Percentiles rank a stretch among this genome's conserved stretches.
These are phyloP conservation scores for Thripadectes ignobilis DNA, from an alignment of 2,797 vertebrate genomes.

Conservation along the genomic window DNA sequence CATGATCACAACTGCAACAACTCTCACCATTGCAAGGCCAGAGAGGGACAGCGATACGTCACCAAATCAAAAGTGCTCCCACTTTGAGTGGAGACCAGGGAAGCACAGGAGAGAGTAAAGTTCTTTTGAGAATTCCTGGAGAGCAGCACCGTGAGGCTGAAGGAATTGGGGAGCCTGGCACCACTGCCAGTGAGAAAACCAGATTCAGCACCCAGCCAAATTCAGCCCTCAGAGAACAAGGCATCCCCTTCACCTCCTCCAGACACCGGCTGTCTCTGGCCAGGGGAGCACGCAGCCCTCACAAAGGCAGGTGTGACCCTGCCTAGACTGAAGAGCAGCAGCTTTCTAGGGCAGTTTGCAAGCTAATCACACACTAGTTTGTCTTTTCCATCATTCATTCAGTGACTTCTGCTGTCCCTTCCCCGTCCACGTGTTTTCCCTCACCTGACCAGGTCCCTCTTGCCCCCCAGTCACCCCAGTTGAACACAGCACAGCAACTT, in stretches of 20 bases:
- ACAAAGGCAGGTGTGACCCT: background rate
- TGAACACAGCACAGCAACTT: background rate
- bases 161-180: accelerated
- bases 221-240: background rate
- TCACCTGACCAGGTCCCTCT: background rate
- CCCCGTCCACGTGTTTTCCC: accelerated
- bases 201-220: background rate
- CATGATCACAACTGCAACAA: background rate
- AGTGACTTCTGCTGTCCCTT: background rate
- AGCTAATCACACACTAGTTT: background rate
- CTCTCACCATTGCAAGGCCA: accelerated
- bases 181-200: accelerated
- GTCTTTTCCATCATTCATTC: background rate
- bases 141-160: accelerated
- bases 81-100: background rate
- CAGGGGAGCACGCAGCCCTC: background rate
- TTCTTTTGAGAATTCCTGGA: background rate
- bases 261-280: background rate
- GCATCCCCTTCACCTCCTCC: background rate
- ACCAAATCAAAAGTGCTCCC: background rate
- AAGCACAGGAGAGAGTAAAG: background rate
- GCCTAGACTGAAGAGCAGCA: background rate
- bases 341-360: background rate
- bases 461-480: background rate
- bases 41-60: accelerated